A percentile compares a stretch with the other conserved stretches of the same genome.
Evolutionary conservation across 2,113 vertebrate genomes (phyloP).

Genomic region (Ramphastos sulfuratus): DNA sequence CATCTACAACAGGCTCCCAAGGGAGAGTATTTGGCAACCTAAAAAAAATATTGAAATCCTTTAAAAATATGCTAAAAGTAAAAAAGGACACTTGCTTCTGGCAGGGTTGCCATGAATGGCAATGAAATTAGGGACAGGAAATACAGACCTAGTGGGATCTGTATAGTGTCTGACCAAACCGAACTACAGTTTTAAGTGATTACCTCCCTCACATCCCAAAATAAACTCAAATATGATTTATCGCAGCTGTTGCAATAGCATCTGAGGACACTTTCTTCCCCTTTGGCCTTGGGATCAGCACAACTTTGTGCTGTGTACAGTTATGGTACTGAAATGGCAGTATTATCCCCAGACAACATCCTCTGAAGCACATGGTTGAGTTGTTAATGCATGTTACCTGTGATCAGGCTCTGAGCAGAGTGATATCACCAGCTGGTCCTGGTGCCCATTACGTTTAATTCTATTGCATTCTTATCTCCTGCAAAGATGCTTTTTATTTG

Average conservation of each 20-base stretch:
- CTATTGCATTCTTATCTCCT: not conserved
- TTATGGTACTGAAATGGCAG: not conserved
- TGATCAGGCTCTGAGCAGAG: not conserved
- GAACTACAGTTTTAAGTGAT: not conserved
- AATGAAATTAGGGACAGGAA: constrained; percentile 3
- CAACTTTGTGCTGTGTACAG: not conserved
- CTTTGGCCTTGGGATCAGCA: not conserved
- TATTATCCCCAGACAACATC: not conserved
- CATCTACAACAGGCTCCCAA: not conserved
- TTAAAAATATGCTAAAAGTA: not conserved
- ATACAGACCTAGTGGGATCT: not conserved
- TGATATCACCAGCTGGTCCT: not conserved
- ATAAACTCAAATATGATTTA: constrained; percentile 16
- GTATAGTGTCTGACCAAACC: not conserved
- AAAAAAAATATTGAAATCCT: not conserved
- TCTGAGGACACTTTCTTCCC: not conserved
- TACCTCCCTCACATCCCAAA: not conserved
- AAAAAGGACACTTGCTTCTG: not conserved
- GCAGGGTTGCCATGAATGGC: not conserved
- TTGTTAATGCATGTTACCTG: not conserved
- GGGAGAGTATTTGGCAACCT: not conserved
- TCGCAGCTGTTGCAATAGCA: not conserved
- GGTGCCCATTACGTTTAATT: not conserved
- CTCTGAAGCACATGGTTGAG: fast-evolving
- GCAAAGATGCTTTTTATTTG: not conserved